Conservation (phyloP, 2,888 invertebrate species). For the Spatulosminthurus flaviceps region DNA sequence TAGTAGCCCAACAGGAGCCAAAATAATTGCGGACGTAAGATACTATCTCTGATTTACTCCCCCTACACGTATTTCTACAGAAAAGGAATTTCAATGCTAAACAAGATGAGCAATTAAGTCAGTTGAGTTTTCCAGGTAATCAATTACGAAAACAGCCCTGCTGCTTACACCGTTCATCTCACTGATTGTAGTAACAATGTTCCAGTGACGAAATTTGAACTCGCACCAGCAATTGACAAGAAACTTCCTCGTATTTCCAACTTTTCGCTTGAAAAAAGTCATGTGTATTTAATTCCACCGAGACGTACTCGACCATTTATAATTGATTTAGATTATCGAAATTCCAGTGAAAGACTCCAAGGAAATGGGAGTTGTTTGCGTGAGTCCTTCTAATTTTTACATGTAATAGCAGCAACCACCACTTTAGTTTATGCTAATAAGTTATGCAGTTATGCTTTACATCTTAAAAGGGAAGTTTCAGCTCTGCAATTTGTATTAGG, state of each 20-base stretch:
- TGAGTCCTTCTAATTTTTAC: slow-evolving; percentile 24
- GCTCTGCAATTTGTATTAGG: too few species aligned
- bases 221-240: slow-evolving; percentile 26
- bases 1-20: background rate
- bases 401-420: too few species aligned
- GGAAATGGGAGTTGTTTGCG: slow-evolving; percentile 1
- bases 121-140: slow-evolving; percentile 12
- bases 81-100: too few species aligned
- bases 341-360: background rate
- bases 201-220: slow-evolving; percentile 16
- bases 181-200: slow-evolving; percentile 20
- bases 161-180: slow-evolving; percentile 38
- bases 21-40: slow-evolving; percentile 25
- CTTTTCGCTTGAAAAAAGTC: background rate
- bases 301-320: slow-evolving; percentile 10
- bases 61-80: too few species aligned
- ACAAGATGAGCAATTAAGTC: background rate
- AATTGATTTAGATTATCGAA: slow-evolving; percentile 23
- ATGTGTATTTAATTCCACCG: slow-evolving; percentile 13
- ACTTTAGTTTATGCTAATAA: too few species aligned
- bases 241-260: slow-evolving; percentile 31
- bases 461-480: too few species aligned
- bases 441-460: too few species aligned
- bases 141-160: slow-evolving; percentile 25
- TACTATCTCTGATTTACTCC: background rate